phyloP scores from a whole-genome alignment of 2,113 vertebrate genomes.

The Delphinus delphis region DNA sequence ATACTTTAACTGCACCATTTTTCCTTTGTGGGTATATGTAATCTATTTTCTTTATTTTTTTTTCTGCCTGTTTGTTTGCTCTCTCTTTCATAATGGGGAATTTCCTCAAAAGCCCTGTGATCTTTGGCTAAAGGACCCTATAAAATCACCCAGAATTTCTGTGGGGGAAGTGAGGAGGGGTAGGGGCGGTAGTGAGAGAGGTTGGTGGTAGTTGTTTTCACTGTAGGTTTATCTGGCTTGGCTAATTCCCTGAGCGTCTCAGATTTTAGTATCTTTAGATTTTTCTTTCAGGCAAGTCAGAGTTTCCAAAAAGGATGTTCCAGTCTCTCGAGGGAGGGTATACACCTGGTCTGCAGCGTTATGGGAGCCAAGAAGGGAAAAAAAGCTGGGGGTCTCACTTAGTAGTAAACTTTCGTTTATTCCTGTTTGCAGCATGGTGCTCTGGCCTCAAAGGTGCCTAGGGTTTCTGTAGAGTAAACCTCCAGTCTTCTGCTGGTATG shows the following conservation, averaged over 20 bases:
- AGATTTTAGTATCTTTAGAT: background rate
- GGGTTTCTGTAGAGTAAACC: background rate
- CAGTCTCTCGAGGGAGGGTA: background rate
- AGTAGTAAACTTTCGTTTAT: background rate
- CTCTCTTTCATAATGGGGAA: background rate
- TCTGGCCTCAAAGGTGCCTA: background rate
- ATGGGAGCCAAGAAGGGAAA: background rate
- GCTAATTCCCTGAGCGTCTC: background rate
- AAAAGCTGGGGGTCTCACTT: background rate
- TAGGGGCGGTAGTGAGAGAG: background rate
- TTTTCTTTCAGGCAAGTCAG: background rate
- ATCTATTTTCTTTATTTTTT: background rate
- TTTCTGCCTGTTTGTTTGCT: background rate
- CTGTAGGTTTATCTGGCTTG: background rate
- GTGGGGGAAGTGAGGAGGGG: no score
- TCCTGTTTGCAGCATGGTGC: background rate
- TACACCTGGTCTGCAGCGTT: background rate
- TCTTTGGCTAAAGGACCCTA: background rate
- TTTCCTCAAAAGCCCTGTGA: background rate
- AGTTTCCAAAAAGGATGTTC: background rate
- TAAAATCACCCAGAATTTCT: background rate
- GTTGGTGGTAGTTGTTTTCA: background rate
- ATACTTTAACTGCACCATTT: background rate
- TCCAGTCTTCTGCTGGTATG: background rate
- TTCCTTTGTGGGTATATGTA: background rate